Evolutionary conservation across 2,888 invertebrate genomes (phyloP).

Genomic region (Oscheius sp.): DNA sequence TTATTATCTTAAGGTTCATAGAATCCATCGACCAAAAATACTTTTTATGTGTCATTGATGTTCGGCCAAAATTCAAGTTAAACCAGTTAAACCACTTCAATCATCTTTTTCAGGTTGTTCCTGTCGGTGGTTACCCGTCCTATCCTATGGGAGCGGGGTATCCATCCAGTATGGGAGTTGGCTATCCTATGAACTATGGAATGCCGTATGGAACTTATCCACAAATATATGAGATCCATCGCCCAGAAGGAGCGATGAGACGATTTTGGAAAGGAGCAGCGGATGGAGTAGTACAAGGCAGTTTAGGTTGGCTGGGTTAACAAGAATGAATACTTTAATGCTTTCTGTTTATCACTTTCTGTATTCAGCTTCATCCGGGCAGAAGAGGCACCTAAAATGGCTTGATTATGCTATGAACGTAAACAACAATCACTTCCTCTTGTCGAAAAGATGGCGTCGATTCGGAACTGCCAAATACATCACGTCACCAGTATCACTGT

Average conservation of each 20-base stretch:
- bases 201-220: conserved; percentile 4
- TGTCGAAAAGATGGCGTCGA: conserved; percentile 13
- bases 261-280: conserved; percentile 30
- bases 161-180: neutral
- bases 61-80: too few relatives aligned
- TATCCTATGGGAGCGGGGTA: neutral
- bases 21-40: too few relatives aligned
- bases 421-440: conserved; percentile 4
- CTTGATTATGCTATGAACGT: neutral
- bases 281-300: conserved; percentile 16
- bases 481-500: conserved; percentile 27
- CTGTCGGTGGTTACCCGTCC: conserved; percentile 10
- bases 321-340: conserved; percentile 21
- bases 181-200: neutral
- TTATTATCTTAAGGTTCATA: too few relatives aligned
- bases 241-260: conserved; percentile 27
- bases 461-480: conserved; percentile 22
- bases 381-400: conserved; percentile 21
- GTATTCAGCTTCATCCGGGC: conserved; percentile 3
- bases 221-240: conserved; percentile 16
- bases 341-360: conserved; percentile 10
- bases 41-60: too few relatives aligned
- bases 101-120: conserved; percentile 19
- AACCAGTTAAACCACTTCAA: conserved; percentile 15
- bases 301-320: conserved; percentile 27